Percentiles rank a stretch among this genome's conserved stretches.
Conservation (phyloP, 2,113 vertebrate genomes). For the Ibidorhyncha struthersii region DNA sequence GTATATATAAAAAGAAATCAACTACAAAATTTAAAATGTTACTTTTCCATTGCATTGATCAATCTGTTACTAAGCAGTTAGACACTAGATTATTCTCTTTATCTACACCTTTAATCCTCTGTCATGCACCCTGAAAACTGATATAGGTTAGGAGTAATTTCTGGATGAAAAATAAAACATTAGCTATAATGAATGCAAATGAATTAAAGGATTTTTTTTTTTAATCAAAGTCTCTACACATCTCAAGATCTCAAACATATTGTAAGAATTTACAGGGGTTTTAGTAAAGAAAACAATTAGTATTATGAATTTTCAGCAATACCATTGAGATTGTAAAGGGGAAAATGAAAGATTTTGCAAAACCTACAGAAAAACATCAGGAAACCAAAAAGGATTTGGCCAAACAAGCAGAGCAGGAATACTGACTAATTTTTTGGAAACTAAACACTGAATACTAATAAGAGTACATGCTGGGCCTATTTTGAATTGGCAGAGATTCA, state of each 20-base stretch:
- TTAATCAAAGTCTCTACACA: background rate
- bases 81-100: background rate
- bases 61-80: background rate
- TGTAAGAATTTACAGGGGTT: background rate
- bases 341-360: background rate
- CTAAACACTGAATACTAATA: background rate
- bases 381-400: background rate
- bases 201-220: background rate
- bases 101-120: background rate
- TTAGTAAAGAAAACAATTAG: background rate
- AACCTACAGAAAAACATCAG: background rate
- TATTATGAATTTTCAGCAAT: background rate
- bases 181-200: background rate
- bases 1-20: background rate
- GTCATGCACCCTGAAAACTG: background rate
- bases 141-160: background rate
- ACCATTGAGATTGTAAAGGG: background rate
- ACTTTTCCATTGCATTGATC: background rate
- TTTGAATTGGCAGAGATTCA: background rate
- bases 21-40: background rate
- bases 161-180: background rate
- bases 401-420: background rate
- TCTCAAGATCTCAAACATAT: background rate
- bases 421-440: background rate
- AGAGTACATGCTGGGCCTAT: background rate